These are phyloP conservation scores for Osedax fenrisi DNA, from an alignment of 2,888 invertebrate genomes.

Conservation along the genomic window DNA sequence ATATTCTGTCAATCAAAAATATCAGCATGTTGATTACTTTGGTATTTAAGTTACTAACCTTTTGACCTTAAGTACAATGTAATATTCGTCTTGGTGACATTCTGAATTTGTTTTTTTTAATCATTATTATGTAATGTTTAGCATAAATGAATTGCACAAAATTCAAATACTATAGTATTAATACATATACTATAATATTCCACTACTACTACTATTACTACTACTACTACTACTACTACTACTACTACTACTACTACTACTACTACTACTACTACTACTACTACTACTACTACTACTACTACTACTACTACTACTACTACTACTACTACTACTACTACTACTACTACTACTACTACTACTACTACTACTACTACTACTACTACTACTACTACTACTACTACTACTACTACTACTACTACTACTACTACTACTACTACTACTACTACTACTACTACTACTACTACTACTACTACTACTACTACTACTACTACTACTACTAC, in stretches of 20 bases:
- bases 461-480: neutral
- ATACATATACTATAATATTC: too few relatives aligned
- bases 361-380: neutral
- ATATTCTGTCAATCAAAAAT: too few relatives aligned
- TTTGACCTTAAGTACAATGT: too few relatives aligned
- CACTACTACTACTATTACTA: too few relatives aligned
- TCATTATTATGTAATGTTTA: too few relatives aligned
- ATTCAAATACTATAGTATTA: too few relatives aligned
- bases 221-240: neutral
- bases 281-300: neutral
- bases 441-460: neutral
- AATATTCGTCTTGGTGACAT: too few relatives aligned
- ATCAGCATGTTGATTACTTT: too few relatives aligned
- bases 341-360: neutral
- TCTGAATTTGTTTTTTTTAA: too few relatives aligned
- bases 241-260: neutral
- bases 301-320: neutral
- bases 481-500: neutral
- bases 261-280: neutral
- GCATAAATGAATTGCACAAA: too few relatives aligned
- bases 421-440: neutral
- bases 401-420: neutral
- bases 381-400: neutral
- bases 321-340: neutral
- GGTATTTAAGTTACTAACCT: too few relatives aligned